A percentile compares a stretch with the other conserved stretches of the same genome.
phyloP scores from a whole-genome alignment of 2,888 invertebrate genomes.

The Scaptomyza polygonia region DNA sequence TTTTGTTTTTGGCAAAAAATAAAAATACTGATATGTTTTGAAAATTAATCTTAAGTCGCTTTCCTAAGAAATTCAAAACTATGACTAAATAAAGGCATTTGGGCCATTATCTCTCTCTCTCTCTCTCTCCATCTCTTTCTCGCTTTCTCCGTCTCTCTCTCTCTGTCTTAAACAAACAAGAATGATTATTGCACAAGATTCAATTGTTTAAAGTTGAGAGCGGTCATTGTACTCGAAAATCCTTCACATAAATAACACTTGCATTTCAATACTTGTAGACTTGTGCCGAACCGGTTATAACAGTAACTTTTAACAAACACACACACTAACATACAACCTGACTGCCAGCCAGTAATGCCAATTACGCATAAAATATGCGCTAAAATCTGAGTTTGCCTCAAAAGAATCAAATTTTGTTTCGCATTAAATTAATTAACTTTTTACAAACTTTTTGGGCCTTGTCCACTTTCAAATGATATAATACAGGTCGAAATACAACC shows the following conservation, averaged over 20 bases:
- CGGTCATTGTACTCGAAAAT: slow-evolving; percentile 45
- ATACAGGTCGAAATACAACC: slow-evolving; percentile 1
- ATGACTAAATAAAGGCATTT: no score
- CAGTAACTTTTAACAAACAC: slow-evolving; percentile 7
- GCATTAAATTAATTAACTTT: no score
- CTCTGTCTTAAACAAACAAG: background rate
- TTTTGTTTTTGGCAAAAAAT: no score
- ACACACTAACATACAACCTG: background rate
- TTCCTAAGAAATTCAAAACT: no score
- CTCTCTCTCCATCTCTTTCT: background rate
- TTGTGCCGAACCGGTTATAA: slow-evolving; percentile 43
- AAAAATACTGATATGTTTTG: no score
- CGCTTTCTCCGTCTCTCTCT: background rate
- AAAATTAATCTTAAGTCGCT: no score
- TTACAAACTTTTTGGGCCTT: background rate
- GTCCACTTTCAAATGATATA: slow-evolving; percentile 1
- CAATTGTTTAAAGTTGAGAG: slow-evolving; percentile 2
- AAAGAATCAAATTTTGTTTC: no score
- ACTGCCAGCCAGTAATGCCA: background rate
- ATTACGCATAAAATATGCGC: background rate
- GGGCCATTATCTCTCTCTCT: no score
- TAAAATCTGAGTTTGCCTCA: background rate
- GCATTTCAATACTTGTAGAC: background rate
- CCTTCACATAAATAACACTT: slow-evolving; percentile 27
- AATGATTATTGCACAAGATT: slow-evolving; percentile 19